A percentile compares a stretch with the other conserved stretches of the same genome.
Conservation (phyloP, 2,113 vertebrate genomes). For the Brachionichthys hirsutus region DNA sequence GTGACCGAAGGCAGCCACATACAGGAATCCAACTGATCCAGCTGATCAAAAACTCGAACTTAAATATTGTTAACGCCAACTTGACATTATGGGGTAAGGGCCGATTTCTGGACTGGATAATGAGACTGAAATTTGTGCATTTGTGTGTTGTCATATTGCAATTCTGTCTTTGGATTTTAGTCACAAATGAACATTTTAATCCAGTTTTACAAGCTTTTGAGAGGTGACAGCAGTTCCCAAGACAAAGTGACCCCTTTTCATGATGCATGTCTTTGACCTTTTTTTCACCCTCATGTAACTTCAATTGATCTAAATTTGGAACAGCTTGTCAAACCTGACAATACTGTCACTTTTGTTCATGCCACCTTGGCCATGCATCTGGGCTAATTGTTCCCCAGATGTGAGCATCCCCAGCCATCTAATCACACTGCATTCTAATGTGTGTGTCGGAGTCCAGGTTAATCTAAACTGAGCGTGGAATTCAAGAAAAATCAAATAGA, state of each 20-base stretch:
- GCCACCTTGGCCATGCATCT: constrained; percentile 50
- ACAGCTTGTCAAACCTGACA: constrained; percentile 66
- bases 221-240: constrained; percentile 37
- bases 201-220: constrained; percentile 3
- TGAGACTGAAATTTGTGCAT: neutral
- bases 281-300: constrained; percentile 47
- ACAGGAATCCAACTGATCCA: neutral
- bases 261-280: constrained; percentile 42
- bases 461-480: constrained; percentile 79
- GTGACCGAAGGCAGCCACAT: neutral
- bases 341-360: constrained; percentile 57
- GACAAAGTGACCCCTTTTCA: constrained; percentile 42
- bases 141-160: neutral
- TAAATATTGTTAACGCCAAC: neutral
- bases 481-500: constrained; percentile 78
- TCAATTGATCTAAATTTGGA: constrained; percentile 68
- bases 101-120: neutral
- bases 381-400: constrained; percentile 78
- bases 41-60: neutral
- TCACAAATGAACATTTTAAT: constrained; percentile 34
- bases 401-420: constrained; percentile 68
- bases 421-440: constrained; percentile 70
- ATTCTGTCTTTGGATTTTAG: neutral
- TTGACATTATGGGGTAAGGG: neutral
- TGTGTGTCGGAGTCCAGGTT: constrained; percentile 77